phyloP scores from a whole-genome alignment of 2,888 invertebrate species.

The Perizoma affinitatum region DNA sequence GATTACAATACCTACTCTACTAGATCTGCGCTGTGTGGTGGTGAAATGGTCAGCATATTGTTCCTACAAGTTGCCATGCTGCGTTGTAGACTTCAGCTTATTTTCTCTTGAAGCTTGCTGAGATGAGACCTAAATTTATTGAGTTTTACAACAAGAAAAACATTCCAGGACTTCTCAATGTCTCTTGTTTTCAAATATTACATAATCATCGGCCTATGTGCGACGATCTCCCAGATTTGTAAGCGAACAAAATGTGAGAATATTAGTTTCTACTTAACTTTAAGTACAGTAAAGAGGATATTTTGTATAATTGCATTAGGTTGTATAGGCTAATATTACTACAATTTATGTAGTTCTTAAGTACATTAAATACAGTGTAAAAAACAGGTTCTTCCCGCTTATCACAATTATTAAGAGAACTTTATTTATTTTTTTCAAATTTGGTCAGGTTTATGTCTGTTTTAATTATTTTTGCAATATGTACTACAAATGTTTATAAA shows the following conservation, averaged over 20 bases:
- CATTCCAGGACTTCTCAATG: slow-evolving; percentile 17
- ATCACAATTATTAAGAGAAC: slow-evolving; percentile 61
- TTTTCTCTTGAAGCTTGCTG: too few species aligned
- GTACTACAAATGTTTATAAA: slow-evolving; percentile 24
- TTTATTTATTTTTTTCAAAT: slow-evolving; percentile 75
- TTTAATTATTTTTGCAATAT: slow-evolving; percentile 39
- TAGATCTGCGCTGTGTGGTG: too few species aligned
- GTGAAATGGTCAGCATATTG: too few species aligned
- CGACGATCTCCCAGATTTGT: slow-evolving; percentile 35
- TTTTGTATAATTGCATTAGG: slow-evolving; percentile 82
- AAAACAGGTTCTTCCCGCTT: slow-evolving; percentile 62
- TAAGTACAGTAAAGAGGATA: slow-evolving; percentile 76
- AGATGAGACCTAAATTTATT: too few species aligned
- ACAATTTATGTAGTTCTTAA: slow-evolving; percentile 63
- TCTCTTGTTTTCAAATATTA: slow-evolving; percentile 8
- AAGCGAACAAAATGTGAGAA: slow-evolving; percentile 73
- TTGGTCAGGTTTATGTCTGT: slow-evolving; percentile 63
- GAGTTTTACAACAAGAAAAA: slow-evolving; percentile 1
- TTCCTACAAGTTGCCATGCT: too few species aligned
- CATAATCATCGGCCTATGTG: slow-evolving; percentile 23
- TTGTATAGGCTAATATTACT: slow-evolving; percentile 71
- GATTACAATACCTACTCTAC: too few species aligned
- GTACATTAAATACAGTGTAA: slow-evolving; percentile 68
- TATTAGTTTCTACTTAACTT: slow-evolving; percentile 68
- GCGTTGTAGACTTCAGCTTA: too few species aligned